These are phyloP conservation scores for Megalops cyprinoides DNA, from an alignment of 2,797 vertebrate genomes.

Conservation along the genomic window DNA sequence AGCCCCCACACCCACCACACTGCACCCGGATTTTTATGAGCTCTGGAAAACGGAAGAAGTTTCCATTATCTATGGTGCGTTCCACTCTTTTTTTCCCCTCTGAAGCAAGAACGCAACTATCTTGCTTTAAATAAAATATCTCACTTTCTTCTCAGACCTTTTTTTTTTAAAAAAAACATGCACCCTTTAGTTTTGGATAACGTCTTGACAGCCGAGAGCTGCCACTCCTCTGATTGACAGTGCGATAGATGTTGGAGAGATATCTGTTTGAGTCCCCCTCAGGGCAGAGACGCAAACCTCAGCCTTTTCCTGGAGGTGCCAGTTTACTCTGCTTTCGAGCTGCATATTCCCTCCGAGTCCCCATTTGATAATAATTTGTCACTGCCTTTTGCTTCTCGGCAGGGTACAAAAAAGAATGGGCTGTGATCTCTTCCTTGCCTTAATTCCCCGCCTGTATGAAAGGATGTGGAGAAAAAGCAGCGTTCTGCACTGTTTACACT, in stretches of 20 bases:
- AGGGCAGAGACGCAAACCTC: slow-evolving; percentile 27
- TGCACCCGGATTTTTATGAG: not conserved
- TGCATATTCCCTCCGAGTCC: slow-evolving; percentile 11
- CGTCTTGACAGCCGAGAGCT: not conserved
- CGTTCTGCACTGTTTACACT: not conserved
- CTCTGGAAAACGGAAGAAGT: not conserved
- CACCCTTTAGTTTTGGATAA: not conserved
- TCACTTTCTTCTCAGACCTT: not conserved
- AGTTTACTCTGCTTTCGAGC: slow-evolving; percentile 33
- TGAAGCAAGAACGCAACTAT: not conserved
- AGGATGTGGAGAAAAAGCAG: not conserved
- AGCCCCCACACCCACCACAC: no score
- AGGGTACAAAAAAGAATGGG: slow-evolving; percentile 31
- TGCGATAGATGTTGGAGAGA: slow-evolving; percentile 38
- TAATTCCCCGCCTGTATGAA: not conserved
- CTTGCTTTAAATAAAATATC: not conserved
- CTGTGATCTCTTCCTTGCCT: slow-evolving; percentile 15
- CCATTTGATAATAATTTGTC: slow-evolving; percentile 44
- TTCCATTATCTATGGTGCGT: not conserved
- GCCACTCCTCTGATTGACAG: slow-evolving; percentile 50
- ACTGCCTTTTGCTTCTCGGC: slow-evolving; percentile 31
- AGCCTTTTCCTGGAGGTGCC: not conserved
- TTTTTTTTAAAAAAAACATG: not conserved
- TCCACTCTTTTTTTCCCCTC: not conserved
- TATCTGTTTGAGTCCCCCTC: slow-evolving; percentile 37